phyloP scores from a whole-genome alignment of 2,797 vertebrate species.

The Molothrus aeneus region DNA sequence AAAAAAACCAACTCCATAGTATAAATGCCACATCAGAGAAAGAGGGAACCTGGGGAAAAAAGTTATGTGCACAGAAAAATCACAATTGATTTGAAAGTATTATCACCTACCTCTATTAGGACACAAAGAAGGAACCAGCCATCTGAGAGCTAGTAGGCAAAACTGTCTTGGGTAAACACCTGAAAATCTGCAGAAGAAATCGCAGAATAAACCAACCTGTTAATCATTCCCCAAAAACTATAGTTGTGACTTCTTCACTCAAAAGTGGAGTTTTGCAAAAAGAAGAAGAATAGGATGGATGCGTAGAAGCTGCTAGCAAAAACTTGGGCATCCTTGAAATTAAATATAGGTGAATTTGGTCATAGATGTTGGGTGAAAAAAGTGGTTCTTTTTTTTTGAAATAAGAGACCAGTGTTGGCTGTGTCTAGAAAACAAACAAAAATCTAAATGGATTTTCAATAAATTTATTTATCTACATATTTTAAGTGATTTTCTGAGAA shows the following conservation, averaged over 20 bases:
- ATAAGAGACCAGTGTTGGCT: not conserved
- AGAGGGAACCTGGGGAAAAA: not conserved
- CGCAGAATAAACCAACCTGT: not conserved
- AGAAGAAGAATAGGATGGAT: not conserved
- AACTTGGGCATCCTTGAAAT: not conserved
- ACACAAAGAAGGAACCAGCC: not conserved
- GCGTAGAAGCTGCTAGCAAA: not conserved
- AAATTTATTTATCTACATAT: not conserved
- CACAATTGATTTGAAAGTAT: not conserved
- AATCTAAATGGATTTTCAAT: not conserved
- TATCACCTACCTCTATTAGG: not conserved
- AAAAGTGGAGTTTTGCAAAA: not conserved
- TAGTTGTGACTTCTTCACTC: not conserved
- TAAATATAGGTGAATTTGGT: not conserved
- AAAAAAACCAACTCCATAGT: not conserved
- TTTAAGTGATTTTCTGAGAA: not conserved
- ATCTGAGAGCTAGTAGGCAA: not conserved
- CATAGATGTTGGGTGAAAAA: not conserved
- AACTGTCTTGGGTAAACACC: not conserved
- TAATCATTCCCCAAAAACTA: not conserved
- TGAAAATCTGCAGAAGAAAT: not conserved
- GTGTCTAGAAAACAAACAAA: not conserved
- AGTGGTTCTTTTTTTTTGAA: not conserved
- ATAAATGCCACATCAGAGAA: not conserved
- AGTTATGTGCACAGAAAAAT: not conserved